These are phyloP conservation scores for Pseudomyrmex gracilis DNA, from an alignment of 1,140 invertebrate genomes.

Conservation along the genomic window DNA sequence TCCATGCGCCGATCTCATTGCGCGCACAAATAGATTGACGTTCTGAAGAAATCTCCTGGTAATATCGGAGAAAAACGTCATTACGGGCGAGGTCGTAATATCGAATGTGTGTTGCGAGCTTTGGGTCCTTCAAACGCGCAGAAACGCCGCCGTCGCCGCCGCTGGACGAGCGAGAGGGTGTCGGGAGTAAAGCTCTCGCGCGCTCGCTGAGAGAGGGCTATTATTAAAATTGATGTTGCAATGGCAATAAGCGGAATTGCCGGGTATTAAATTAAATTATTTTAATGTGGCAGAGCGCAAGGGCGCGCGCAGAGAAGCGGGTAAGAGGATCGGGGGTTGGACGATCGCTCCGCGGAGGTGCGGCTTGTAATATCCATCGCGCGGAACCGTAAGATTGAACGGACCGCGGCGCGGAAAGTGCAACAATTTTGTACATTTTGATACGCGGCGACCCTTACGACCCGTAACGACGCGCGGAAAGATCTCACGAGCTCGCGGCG, in stretches of 20 bases:
- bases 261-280: slow-evolving; percentile 83
- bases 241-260: slow-evolving; percentile 80
- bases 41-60: slow-evolving; percentile 31
- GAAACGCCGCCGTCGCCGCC: slow-evolving; percentile 43
- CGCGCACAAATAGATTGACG: slow-evolving; percentile 53
- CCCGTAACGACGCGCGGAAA: slow-evolving; percentile 30
- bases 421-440: slow-evolving; percentile 72
- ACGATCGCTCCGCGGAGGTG: slow-evolving; percentile 66
- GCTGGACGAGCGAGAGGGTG: slow-evolving; percentile 56
- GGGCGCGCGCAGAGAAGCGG: slow-evolving; percentile 40
- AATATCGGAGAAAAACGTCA: slow-evolving; percentile 62
- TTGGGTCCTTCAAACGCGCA: slow-evolving; percentile 31
- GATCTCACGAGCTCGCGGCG: slow-evolving; percentile 18
- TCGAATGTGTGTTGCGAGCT: slow-evolving; percentile 51
- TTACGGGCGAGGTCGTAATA: slow-evolving; percentile 62
- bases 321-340: slow-evolving; percentile 20
- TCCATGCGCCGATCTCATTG: slow-evolving; percentile 42
- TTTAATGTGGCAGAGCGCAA: slow-evolving; percentile 73
- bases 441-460: slow-evolving; percentile 65
- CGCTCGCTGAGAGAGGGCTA: slow-evolving; percentile 71
- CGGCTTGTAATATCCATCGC: slow-evolving; percentile 77
- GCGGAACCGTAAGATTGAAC: slow-evolving; percentile 64
- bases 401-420: slow-evolving; percentile 47
- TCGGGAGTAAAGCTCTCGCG: slow-evolving; percentile 67
- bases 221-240: slow-evolving; percentile 82